A percentile compares a stretch with the other conserved stretches of the same genome.
These are phyloP conservation scores for Amphipoea oculea DNA, from an alignment of 2,888 invertebrate species.

Conservation along the genomic window DNA sequence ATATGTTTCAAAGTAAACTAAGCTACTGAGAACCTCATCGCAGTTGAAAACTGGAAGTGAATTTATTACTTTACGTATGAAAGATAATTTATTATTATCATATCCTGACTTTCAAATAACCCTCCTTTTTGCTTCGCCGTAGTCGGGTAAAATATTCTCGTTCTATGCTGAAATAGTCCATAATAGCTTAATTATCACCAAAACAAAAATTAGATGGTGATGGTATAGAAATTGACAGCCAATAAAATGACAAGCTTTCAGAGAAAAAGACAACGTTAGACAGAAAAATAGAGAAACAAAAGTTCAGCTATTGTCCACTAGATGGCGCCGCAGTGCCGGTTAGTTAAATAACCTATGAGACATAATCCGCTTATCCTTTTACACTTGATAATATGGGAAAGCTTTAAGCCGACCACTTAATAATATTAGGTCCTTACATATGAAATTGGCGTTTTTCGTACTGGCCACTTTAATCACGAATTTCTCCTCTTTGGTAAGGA, in stretches of 20 bases:
- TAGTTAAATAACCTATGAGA: slow-evolving; percentile 21
- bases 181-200: neutral
- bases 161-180: neutral
- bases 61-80: slow-evolving; percentile 7
- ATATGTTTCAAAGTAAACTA: slow-evolving; percentile 29
- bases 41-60: neutral
- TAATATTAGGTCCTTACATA: too few species aligned
- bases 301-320: slow-evolving; percentile 43
- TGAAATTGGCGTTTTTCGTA: too few species aligned
- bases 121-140: too few species aligned
- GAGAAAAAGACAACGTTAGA: neutral
- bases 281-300: neutral
- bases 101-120: neutral
- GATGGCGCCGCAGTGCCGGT: slow-evolving; percentile 52
- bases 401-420: slow-evolving; percentile 46
- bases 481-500: too few species aligned
- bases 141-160: neutral
- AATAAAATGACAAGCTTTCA: neutral
- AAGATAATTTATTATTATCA: neutral
- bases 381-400: slow-evolving; percentile 48
- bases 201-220: neutral
- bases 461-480: too few species aligned
- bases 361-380: slow-evolving; percentile 41
- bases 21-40: neutral
- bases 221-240: neutral